Conservation (phyloP, 2,797 vertebrate genomes). For the Corythornis leucogaster region DNA sequence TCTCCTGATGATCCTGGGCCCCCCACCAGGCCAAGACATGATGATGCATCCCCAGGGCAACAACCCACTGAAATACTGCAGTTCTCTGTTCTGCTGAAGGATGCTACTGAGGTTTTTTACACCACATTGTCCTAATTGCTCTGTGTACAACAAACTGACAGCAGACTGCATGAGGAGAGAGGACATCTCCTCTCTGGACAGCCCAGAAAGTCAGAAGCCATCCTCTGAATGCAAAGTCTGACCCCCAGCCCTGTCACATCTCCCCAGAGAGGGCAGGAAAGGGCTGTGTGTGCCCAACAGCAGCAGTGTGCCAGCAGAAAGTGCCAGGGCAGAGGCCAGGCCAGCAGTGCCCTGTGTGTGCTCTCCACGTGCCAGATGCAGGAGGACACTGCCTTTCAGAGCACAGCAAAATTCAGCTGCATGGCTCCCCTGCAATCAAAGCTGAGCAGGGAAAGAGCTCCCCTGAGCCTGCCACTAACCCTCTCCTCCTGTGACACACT, state of each 20-base stretch:
- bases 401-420: not conserved
- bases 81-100: rapidly evolving
- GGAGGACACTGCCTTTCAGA: not conserved
- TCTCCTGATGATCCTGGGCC: not conserved
- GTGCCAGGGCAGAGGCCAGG: not conserved
- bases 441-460: not conserved
- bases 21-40: rapidly evolving
- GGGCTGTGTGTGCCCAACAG: not conserved
- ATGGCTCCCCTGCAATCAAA: slow-evolving; percentile 2
- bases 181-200: not conserved
- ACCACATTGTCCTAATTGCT: not conserved
- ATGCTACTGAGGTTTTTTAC: not conserved
- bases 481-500: not conserved
- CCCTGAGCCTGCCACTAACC: not conserved
- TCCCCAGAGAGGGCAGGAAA: not conserved
- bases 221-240: rapidly evolving
- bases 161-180: not conserved
- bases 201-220: not conserved
- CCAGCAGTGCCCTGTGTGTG: not conserved
- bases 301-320: not conserved
- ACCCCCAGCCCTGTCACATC: not conserved
- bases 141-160: not conserved
- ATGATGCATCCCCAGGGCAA: rapidly evolving
- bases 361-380: not conserved
- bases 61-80: not conserved